Conservation (phyloP, 2,113 vertebrate species). For the Bubo bubo region DNA sequence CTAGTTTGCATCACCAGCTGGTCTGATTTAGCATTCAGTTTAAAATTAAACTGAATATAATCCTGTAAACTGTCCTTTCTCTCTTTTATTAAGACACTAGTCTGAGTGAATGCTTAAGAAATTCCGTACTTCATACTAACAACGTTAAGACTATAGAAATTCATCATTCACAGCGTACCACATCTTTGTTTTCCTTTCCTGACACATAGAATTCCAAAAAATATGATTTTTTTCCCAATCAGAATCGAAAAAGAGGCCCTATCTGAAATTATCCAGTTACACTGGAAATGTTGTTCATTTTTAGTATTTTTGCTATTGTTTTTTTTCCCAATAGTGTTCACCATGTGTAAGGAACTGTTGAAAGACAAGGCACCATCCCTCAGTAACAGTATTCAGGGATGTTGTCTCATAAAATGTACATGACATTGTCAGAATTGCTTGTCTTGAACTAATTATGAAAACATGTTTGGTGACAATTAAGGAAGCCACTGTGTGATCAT, state of each 20-base stretch:
- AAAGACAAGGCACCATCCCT: neutral
- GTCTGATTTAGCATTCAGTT: neutral
- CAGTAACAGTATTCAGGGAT: conserved; percentile 2
- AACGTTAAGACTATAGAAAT: neutral
- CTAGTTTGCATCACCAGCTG: neutral
- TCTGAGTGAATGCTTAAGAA: neutral
- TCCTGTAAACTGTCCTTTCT: neutral
- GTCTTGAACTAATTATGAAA: conserved; percentile 71
- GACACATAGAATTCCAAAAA: neutral
- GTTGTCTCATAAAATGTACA: conserved; percentile 28
- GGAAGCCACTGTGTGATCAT: conserved; percentile 8
- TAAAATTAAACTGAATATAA: neutral
- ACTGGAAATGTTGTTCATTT: neutral
- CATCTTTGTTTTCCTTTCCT: neutral
- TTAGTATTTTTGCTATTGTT: neutral
- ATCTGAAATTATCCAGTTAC: neutral
- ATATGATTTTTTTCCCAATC: accelerated
- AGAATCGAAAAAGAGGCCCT: neutral
- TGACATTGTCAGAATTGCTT: conserved; percentile 18
- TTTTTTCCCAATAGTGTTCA: neutral
- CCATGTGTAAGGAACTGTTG: conserved; percentile 18
- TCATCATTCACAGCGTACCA: neutral
- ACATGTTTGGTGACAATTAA: conserved; percentile 62
- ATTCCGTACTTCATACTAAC: neutral
- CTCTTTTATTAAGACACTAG: neutral